Percentiles rank a stretch among this genome's conserved stretches.
phyloP scores from a whole-genome alignment of 1,140 invertebrate genomes.

The Idris sp. region DNA sequence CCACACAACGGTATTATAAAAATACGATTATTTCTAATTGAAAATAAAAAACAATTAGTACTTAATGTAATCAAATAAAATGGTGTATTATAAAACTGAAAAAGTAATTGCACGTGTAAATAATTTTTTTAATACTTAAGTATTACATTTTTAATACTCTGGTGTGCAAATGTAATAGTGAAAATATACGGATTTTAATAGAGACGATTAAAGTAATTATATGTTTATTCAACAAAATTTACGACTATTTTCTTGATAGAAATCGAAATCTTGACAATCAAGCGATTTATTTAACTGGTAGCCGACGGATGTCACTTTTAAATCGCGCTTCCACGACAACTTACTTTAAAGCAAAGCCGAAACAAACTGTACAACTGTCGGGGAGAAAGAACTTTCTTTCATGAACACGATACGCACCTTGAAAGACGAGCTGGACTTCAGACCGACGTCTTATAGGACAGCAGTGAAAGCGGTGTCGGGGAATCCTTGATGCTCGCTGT shows the following conservation, averaged over 20 bases:
- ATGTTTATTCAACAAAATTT: too few species aligned
- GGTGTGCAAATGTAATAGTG: too few species aligned
- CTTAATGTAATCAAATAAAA: too few species aligned
- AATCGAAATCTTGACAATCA: not conserved
- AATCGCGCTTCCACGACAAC: conserved; percentile 41
- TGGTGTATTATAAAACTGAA: too few species aligned
- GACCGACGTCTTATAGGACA: conserved; percentile 62
- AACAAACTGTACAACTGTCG: conserved; percentile 26
- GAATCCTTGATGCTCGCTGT: conserved; percentile 56
- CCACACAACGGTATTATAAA: too few species aligned
- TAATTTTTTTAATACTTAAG: too few species aligned
- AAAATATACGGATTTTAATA: too few species aligned
- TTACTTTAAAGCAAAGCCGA: conserved; percentile 27
- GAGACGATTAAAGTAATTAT: too few species aligned
- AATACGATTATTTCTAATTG: too few species aligned
- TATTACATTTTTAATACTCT: too few species aligned
- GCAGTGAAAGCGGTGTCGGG: conserved; percentile 69
- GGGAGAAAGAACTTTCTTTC: conserved; percentile 74
- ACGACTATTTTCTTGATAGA: not conserved
- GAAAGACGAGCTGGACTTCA: conserved; percentile 35
- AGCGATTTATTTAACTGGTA: conserved; percentile 7
- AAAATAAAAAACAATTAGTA: too few species aligned
- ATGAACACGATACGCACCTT: conserved; percentile 56
- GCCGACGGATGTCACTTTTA: conserved; percentile 7
- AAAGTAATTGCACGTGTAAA: too few species aligned